phyloP scores from a whole-genome alignment of 2,888 invertebrate species.

The Priocnemis perturbator region DNA sequence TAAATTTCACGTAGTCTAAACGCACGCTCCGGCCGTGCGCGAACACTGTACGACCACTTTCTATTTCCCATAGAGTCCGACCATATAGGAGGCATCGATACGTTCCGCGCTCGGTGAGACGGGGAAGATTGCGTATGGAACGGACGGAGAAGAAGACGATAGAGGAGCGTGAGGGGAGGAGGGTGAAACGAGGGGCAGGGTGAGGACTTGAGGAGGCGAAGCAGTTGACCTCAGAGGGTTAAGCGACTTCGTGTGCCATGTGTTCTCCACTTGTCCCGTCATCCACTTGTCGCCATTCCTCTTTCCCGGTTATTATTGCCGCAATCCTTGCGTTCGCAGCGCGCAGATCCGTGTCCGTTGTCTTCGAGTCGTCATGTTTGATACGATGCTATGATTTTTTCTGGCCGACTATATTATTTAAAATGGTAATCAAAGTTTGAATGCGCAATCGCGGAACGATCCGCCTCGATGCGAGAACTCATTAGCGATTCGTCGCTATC shows the following conservation, averaged over 20 bases:
- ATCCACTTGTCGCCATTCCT: slow-evolving; percentile 24
- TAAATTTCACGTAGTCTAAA: slow-evolving; percentile 60
- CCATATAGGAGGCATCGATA: slow-evolving; percentile 30
- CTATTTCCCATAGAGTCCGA: slow-evolving; percentile 52
- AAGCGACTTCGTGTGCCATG: slow-evolving; percentile 35
- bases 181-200: slow-evolving; percentile 6
- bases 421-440: no score
- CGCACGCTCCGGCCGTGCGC: slow-evolving; percentile 36
- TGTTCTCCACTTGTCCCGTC: slow-evolving; percentile 48
- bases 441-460: no score
- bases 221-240: slow-evolving; percentile 40
- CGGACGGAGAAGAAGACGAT: slow-evolving; percentile 16
- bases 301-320: slow-evolving; percentile 22
- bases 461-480: no score
- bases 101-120: slow-evolving; percentile 13
- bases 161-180: slow-evolving; percentile 14
- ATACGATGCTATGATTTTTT: no score
- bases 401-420: no score
- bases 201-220: slow-evolving; percentile 17
- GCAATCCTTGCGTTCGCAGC: not conserved
- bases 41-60: slow-evolving; percentile 48
- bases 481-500: no score
- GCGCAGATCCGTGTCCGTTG: no score
- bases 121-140: not conserved
- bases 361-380: no score